Evolutionary conservation across 2,888 invertebrate genomes (phyloP), one percentile per base, ranked within the genome.

Genomic region (Cataglyphis altisquamis): DNA sequence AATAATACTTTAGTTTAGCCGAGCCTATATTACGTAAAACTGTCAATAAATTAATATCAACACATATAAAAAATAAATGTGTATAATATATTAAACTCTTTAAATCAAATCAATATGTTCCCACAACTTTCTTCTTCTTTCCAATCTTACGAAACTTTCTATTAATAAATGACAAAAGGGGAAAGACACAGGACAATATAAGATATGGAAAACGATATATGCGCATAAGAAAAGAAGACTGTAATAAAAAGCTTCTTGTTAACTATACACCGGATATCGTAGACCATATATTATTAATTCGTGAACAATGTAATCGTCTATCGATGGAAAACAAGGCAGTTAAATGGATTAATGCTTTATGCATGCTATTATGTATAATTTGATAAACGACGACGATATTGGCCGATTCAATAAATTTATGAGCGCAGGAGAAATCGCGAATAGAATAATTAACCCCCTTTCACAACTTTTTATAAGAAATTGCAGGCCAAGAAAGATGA

Each of bases 231-330:
- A 52, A 70, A 55, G 55, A 70, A n/a, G 12, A 21, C 36, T 72
- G 2, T 72, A 72, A 72, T 72, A 25, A 57, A 39, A 57, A 39
- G 25, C 18, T 10, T 32, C 18, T 64, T 36, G 8, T 18, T 36
- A 36, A 6, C 10, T 25, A 36, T 15, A 15, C 18, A 39, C 25
- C 72, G 55, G 72, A 57, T 72, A 55, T 39, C 39, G 25, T 57
- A 39, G 25, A 72, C 21, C 3, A 39, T 25, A 57, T 55, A 72
- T 57, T 72, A 72, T 57, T 57, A 72, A 57, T 72, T 57, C 39
- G 55, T 21, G 15, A 36, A 70, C 36, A 21, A 70, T 55, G 70
- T 70, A 36, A 72, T 72, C 39, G 25, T 25, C 18, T 36, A 72
- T 25, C 55, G 21, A 45, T 57, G 25, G 29, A 41, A 60, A 60